Percentiles rank a stretch among this genome's conserved stretches.
phyloP scores from a whole-genome alignment of 1,140 invertebrate genomes.

The Centruroides sculpturatus region DNA sequence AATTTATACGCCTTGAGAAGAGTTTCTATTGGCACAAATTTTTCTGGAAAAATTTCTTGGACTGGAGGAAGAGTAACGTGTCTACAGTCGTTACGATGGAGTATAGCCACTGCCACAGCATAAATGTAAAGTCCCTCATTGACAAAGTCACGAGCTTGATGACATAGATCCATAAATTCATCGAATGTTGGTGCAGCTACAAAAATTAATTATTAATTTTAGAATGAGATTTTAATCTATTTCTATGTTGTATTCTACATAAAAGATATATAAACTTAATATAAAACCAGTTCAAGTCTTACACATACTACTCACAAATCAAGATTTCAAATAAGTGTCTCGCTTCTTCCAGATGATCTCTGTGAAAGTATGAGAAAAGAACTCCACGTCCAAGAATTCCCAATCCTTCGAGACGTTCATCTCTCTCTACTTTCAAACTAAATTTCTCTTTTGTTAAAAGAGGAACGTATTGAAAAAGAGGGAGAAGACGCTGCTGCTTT shows the following conservation, averaged over 20 bases:
- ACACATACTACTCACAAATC: not conserved
- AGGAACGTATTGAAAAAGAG: conserved; percentile 7
- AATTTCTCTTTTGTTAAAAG: conserved; percentile 9
- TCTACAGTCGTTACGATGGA: conserved; percentile 30
- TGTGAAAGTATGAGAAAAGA: conserved; percentile 11
- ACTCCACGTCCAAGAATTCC: conserved; percentile 8
- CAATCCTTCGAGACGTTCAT: conserved; percentile 1
- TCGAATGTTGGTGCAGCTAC: conserved; percentile 11
- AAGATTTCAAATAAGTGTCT: conserved; percentile 1
- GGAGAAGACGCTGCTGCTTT: conserved; percentile 9
- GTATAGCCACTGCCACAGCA: conserved; percentile 10
- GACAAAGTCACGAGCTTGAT: conserved; percentile 11
- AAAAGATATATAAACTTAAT: too few relatives aligned
- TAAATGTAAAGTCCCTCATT: conserved; percentile 11
- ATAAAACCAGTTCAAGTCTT: too few relatives aligned
- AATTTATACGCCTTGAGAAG: conserved; percentile 6
- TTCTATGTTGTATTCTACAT: too few relatives aligned
- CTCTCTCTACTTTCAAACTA: conserved; percentile 4
- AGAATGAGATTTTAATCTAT: too few relatives aligned
- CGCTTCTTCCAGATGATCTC: conserved; percentile 10
- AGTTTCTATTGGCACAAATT: conserved; percentile 22
- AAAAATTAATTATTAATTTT: not conserved
- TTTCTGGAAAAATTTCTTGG: conserved; percentile 44
- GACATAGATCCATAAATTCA: conserved; percentile 13
- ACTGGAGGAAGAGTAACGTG: conserved; percentile 43